phyloP scores from a whole-genome alignment of 2,888 invertebrate genomes.

The Neelides folsomi region DNA sequence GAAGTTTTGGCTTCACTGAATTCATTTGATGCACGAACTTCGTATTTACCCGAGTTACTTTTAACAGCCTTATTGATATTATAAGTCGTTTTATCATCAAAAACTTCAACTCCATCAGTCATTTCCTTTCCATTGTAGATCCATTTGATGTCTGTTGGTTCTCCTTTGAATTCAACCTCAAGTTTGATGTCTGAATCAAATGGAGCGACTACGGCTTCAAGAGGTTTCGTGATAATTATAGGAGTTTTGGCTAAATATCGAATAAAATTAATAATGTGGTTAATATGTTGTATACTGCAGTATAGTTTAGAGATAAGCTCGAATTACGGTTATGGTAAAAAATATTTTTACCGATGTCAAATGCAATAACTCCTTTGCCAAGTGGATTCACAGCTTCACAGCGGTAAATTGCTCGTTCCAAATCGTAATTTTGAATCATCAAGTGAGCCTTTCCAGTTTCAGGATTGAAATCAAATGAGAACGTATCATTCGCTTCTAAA shows the following conservation, averaged over 20 bases:
- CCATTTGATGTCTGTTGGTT: constrained; percentile 63
- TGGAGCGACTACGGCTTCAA: constrained; percentile 59
- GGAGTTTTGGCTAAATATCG: no score
- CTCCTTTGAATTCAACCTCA: constrained; percentile 58
- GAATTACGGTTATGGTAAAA: no score
- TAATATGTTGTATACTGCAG: no score
- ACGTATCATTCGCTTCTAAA: constrained; percentile 46
- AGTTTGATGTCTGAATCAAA: constrained; percentile 55
- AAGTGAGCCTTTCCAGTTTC: constrained; percentile 52
- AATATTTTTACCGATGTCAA: no score
- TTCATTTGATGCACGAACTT: constrained; percentile 64
- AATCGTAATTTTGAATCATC: constrained; percentile 42
- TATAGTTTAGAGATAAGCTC: no score
- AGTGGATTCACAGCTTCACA: constrained; percentile 59
- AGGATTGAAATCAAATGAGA: constrained; percentile 47
- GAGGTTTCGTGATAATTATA: constrained; percentile 52
- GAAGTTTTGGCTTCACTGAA: constrained; percentile 65
- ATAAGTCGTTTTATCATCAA: constrained; percentile 50
- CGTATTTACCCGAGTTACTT: constrained; percentile 74
- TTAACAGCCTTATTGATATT: constrained; percentile 54
- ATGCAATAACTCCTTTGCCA: constrained; percentile 48
- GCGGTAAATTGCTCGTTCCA: constrained; percentile 57
- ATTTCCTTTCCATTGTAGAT: constrained; percentile 67
- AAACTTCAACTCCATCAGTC: constrained; percentile 49
- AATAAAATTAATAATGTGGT: no score